Conservation (phyloP, 2,797 vertebrate species). For the Mus caroli region DNA sequence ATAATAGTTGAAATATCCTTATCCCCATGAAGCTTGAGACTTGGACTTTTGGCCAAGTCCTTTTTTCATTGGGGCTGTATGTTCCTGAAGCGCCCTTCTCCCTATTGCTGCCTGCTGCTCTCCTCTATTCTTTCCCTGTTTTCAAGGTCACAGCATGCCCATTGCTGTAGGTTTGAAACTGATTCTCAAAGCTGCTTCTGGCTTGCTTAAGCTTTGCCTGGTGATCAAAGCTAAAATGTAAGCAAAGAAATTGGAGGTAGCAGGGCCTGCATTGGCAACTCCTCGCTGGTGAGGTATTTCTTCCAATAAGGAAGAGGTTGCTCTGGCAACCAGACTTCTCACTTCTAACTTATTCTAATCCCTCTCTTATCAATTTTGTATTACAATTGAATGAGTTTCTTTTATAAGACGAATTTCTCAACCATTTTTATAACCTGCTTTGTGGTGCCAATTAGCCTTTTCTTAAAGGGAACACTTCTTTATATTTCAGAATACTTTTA, state of each 20-base stretch:
- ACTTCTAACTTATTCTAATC: constrained; percentile 71
- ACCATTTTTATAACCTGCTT: constrained; percentile 60
- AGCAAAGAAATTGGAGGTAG: constrained; percentile 69
- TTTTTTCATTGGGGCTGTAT: constrained; percentile 1
- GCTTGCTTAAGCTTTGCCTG: constrained; percentile 54
- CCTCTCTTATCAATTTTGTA: constrained; percentile 72
- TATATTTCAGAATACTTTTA: constrained; percentile 59
- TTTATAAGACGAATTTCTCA: constrained; percentile 67
- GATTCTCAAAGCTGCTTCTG: constrained; percentile 53
- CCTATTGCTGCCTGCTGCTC: background rate
- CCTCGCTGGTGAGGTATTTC: constrained; percentile 33
- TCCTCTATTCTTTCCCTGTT: background rate
- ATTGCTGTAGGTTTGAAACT: constrained; percentile 43
- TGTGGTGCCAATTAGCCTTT: constrained; percentile 57
- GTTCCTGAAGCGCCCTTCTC: background rate
- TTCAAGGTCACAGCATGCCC: background rate
- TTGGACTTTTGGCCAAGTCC: constrained; percentile 18
- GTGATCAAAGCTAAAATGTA: constrained; percentile 74
- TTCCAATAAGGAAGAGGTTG: constrained; percentile 73
- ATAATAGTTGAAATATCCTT: constrained; percentile 23
- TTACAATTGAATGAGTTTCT: constrained; percentile 72
- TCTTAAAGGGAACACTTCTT: constrained; percentile 56
- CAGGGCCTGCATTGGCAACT: background rate
- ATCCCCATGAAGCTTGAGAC: background rate
- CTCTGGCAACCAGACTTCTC: constrained; percentile 70